A percentile compares a stretch with the other conserved stretches of the same genome.
phyloP scores from a whole-genome alignment of 2,888 invertebrate species.

The Dryobota labecula region DNA sequence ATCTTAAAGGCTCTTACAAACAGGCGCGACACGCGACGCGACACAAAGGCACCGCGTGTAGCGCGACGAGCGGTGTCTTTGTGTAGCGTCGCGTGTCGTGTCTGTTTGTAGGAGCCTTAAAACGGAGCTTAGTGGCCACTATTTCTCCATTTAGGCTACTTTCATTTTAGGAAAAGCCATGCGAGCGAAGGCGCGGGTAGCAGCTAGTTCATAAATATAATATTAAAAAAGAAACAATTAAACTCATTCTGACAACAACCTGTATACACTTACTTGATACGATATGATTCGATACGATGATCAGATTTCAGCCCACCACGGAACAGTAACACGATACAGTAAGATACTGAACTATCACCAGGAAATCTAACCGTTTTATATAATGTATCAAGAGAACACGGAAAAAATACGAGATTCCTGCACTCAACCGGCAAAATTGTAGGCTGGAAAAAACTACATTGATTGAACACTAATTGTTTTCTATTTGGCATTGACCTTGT shows the following conservation, averaged over 20 bases:
- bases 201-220: not conserved
- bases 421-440: conserved; percentile 53
- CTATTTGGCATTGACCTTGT: conserved; percentile 29
- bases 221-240: conserved; percentile 11
- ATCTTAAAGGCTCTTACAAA: no score
- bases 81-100: no score
- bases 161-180: no score
- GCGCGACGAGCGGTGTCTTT: no score
- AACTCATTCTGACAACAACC: conserved; percentile 16
- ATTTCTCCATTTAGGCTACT: no score
- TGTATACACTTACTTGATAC: conserved; percentile 8
- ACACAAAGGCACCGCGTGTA: no score
- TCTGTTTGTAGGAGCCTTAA: no score
- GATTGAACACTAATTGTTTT: conserved; percentile 21
- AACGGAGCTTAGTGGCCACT: no score
- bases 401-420: conserved; percentile 26
- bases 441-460: conserved; percentile 25
- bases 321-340: conserved; percentile 25
- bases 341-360: conserved; percentile 37
- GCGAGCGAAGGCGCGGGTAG: no score
- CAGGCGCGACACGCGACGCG: no score
- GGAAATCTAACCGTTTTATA: conserved; percentile 46
- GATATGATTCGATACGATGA: not conserved
- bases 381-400: conserved; percentile 24
- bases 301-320: conserved; percentile 41